Conservation (phyloP, 64 coral and sea anemone species). For the Stylophora pistillata region DNA sequence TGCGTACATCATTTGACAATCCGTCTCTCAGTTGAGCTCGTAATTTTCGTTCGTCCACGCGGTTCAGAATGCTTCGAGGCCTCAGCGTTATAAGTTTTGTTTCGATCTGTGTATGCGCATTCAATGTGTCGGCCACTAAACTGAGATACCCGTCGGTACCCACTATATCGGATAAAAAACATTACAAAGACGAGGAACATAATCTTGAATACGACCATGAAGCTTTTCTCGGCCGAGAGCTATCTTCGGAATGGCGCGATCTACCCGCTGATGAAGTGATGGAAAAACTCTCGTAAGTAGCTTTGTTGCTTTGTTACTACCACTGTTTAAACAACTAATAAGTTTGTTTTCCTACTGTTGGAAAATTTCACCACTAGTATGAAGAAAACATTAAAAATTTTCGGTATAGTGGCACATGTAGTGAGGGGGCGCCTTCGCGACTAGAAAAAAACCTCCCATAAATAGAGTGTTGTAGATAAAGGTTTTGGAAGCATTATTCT, state of each 20-base stretch:
- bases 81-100: not conserved
- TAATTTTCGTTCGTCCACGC: not conserved
- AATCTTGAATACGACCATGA: slow-evolving; percentile 67
- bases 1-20: too few species aligned
- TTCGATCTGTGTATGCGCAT: not conserved
- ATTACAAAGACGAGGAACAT: slow-evolving; percentile 60
- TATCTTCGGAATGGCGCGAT: slow-evolving; percentile 17
- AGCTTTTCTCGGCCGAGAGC: slow-evolving; percentile 76
- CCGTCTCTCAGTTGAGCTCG: not conserved
- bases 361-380: too few species aligned
- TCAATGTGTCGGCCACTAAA: not conserved
- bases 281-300: slow-evolving; percentile 66
- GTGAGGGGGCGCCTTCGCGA: too few species aligned
- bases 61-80: not conserved
- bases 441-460: too few species aligned
- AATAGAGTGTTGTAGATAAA: too few species aligned
- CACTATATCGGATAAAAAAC: not conserved
- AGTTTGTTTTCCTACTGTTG: too few species aligned
- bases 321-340: too few species aligned
- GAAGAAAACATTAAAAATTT: too few species aligned
- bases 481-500: too few species aligned
- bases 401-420: too few species aligned
- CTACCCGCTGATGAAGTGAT: slow-evolving; percentile 57
- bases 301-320: not conserved
- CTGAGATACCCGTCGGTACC: not conserved